Conservation (phyloP, 2,797 vertebrate species). For the Spinus pinus region DNA sequence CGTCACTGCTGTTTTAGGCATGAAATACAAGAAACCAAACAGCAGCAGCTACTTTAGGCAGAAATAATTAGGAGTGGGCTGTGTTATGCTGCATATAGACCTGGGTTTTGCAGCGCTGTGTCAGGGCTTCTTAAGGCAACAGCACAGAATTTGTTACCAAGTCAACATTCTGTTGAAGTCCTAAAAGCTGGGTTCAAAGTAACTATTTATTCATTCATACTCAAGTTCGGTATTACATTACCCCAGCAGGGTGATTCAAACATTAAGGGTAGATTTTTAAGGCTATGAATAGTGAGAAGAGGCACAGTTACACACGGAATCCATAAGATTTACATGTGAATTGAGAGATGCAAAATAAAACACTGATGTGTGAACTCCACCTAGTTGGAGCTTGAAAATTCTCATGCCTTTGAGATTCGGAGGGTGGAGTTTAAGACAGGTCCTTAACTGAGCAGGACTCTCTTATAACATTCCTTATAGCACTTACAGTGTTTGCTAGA, state of each 20-base stretch:
- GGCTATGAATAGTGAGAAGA: neutral
- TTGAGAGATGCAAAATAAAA: neutral
- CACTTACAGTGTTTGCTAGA: neutral
- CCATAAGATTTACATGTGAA: slow-evolving; percentile 13
- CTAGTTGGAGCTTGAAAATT: neutral
- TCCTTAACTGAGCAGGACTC: neutral
- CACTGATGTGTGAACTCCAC: neutral
- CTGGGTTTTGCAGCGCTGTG: neutral
- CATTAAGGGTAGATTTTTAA: neutral
- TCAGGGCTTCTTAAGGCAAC: neutral
- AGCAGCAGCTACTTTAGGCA: slow-evolving; percentile 25
- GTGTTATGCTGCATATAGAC: neutral
- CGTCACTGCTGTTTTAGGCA: slow-evolving; percentile 34
- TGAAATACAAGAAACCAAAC: slow-evolving; percentile 22
- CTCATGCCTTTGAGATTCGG: neutral
- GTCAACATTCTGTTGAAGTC: neutral
- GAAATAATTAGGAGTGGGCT: slow-evolving; percentile 52
- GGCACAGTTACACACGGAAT: neutral
- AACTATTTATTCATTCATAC: neutral
- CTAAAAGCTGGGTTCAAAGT: neutral
- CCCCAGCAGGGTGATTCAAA: neutral
- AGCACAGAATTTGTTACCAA: neutral
- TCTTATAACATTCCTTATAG: neutral
- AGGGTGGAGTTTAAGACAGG: neutral
- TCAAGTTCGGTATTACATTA: neutral